A percentile compares a stretch with the other conserved stretches of the same genome.
These are phyloP conservation scores for Columba guinea DNA, from an alignment of 2,797 vertebrate species.

Conservation along the genomic window DNA sequence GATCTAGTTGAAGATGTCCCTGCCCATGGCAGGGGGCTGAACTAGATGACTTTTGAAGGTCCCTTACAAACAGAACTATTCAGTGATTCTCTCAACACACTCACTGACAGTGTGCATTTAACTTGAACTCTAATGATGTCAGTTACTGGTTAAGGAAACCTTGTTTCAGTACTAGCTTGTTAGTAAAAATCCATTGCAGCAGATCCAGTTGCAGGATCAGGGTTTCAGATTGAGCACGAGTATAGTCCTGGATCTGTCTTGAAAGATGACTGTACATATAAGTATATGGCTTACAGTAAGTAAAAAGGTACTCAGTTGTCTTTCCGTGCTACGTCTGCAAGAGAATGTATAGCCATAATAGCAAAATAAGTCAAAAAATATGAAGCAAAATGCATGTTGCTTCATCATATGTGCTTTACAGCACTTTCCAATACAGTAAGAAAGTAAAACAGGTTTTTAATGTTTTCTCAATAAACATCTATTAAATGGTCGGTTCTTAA, in stretches of 20 bases:
- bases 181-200: neutral
- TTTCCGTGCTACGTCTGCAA: neutral
- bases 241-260: neutral
- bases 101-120: neutral
- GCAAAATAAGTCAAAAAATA: neutral
- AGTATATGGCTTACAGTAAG: neutral
- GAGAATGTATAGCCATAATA: neutral
- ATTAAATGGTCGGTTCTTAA: neutral
- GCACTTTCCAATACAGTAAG: accelerated
- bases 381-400: neutral
- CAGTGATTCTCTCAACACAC: neutral
- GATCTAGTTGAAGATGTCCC: too few species aligned
- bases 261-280: neutral
- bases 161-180: neutral
- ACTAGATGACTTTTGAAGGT: too few species aligned
- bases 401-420: neutral
- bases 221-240: neutral
- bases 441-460: neutral
- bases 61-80: too few species aligned
- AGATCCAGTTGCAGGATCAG: neutral
- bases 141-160: neutral
- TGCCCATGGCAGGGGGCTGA: too few species aligned
- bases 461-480: neutral
- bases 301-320: neutral
- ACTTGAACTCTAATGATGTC: neutral